Base-by-base conservation (phyloP, 2,888 invertebrate species). In the Alloplasta piceator region DNA sequence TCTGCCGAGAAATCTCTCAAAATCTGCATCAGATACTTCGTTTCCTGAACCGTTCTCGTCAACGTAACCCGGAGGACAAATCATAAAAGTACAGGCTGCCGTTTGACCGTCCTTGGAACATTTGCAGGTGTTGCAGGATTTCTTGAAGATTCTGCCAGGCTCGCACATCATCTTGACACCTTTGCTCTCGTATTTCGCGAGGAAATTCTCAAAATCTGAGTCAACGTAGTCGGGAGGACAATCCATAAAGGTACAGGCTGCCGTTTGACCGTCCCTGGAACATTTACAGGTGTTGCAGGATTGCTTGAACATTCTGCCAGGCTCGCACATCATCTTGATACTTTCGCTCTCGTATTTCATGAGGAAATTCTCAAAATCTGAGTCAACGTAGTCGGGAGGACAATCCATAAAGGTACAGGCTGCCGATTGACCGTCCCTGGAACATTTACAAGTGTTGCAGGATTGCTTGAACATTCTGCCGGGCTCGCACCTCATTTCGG, bases 221-320 rank as follows among this genome's bases (percentile, higher is more conserved):
- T 26, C 26, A 26, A 26, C 26, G 26, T 26, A 26, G 26, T 26
- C 84, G 79, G 0, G 92, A 91, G 86, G 94, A 94, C 87, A 86
- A 2, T 6, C 56, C 72, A 78, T 83, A 39, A 12, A 73, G 6
- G 85, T 86, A 55, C 87, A 87, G 5, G 76, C 68, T 0, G 78
- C 60, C 9, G 39, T 52, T 5, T 58, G 74, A 36, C 94, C 93
- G 16, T 77, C 61, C 7, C 52, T 61, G 0, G 72, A 72, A 86
- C 94, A 94, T 10, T 93, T 92, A 85, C 94, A 94, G 87, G 92
- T 93, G 84, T 94, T 94, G 89, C 94, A 94, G 71, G 94, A 94
- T 73, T 94, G 41, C 36, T 55, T 74, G 63, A 64, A 78, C 1
- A 10, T n/a, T 12, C 16, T 64, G 26, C 83, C 80, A 6, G 83